Evolutionary conservation across 2,888 invertebrate species (phyloP).

Genomic region (Drosophila recens): DNA sequence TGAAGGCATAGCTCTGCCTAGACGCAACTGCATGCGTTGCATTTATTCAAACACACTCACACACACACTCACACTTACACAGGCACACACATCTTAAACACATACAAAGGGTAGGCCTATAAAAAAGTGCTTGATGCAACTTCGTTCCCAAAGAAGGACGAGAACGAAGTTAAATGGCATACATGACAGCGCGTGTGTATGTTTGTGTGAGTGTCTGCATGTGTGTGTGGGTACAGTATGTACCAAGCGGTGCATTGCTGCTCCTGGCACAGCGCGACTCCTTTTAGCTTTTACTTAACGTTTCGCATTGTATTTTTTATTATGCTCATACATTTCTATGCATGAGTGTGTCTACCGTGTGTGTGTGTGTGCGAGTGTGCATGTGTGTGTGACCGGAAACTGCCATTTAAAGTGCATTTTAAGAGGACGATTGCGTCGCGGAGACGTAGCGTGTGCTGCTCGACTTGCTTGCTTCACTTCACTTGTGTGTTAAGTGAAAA

Average conservation of each 20-base stretch:
- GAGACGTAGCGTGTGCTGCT: slow-evolving; percentile 42
- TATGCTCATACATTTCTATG: slow-evolving; percentile 62
- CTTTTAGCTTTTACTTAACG: slow-evolving; percentile 64
- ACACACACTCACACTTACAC: slow-evolving; percentile 12
- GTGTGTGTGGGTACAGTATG: slow-evolving; percentile 80
- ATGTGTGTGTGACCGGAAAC: slow-evolving; percentile 81
- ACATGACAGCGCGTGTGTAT: slow-evolving; percentile 63
- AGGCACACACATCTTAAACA: slow-evolving; percentile 13
- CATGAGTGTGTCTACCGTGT: slow-evolving; percentile 19
- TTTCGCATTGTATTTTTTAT: slow-evolving; percentile 69
- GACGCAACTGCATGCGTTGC: slow-evolving; percentile 24
- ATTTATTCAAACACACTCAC: slow-evolving; percentile 25
- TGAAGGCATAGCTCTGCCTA: slow-evolving; percentile 11
- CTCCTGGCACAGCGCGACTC: slow-evolving; percentile 78
- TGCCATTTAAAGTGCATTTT: slow-evolving; percentile 84
- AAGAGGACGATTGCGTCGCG: slow-evolving; percentile 69
- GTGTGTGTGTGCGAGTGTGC: slow-evolving; percentile 26
- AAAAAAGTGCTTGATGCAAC: slow-evolving; percentile 56
- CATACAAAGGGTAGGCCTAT: slow-evolving; percentile 73
- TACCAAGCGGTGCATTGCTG: slow-evolving; percentile 80
- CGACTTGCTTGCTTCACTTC: slow-evolving; percentile 50
- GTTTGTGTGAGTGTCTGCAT: slow-evolving; percentile 21
- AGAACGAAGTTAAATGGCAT: slow-evolving; percentile 57
- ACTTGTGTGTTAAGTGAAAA: slow-evolving; percentile 71
- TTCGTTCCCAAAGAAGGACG: slow-evolving; percentile 53